These are phyloP conservation scores for Chrysaora quinquecirrha DNA, from an alignment of 30 jellyfish, hydroid and myxozoan species.

Conservation along the genomic window DNA sequence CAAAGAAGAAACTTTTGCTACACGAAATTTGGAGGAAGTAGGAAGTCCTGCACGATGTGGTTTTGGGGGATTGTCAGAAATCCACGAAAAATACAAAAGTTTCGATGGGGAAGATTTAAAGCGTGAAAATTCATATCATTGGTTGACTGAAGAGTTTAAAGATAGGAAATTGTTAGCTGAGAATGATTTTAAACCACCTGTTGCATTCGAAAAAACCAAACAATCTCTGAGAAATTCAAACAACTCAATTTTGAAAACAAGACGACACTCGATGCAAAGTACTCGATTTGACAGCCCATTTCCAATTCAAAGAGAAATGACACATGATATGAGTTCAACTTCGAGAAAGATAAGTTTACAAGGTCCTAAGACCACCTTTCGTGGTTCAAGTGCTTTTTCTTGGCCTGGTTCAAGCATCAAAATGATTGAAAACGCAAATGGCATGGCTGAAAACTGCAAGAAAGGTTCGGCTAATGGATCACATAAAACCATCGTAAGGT, in stretches of 20 bases:
- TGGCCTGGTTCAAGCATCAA: conserved; percentile 47
- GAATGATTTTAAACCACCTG: not conserved
- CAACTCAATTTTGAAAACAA: not conserved
- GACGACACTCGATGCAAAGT: not conserved
- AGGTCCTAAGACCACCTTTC: not conserved
- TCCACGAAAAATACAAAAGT: too few relatives aligned
- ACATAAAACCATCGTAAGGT: too few relatives aligned
- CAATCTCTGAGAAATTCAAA: not conserved
- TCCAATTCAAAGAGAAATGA: not conserved
- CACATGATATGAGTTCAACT: not conserved
- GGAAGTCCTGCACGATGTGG: too few relatives aligned
- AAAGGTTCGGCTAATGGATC: too few relatives aligned
- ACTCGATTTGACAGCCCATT: conserved; percentile 13
- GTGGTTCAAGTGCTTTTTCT: conserved; percentile 34
- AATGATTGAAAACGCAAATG: too few relatives aligned
- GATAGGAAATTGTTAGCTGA: not conserved
- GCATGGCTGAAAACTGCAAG: too few relatives aligned
- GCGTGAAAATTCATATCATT: too few relatives aligned
- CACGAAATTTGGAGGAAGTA: not conserved
- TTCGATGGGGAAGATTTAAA: too few relatives aligned
- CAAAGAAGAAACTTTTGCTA: too few relatives aligned
- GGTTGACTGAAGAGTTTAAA: too few relatives aligned
- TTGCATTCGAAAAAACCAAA: not conserved
- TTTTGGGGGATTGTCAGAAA: too few relatives aligned
- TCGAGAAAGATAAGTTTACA: not conserved